phyloP scores from a whole-genome alignment of 1,140 invertebrate species.

The Teleopsis dalmanni region DNA sequence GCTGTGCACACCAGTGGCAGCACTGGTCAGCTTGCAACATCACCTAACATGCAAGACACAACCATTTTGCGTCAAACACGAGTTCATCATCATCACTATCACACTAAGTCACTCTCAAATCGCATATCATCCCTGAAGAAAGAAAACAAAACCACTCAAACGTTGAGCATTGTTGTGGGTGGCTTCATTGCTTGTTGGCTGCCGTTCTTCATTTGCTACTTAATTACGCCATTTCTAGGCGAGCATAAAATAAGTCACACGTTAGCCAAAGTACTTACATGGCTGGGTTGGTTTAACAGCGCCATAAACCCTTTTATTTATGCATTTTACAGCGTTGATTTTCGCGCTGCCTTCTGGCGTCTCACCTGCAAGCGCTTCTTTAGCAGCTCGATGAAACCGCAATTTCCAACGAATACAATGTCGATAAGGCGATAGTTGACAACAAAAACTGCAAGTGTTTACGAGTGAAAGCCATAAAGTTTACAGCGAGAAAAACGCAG shows the following conservation, averaged over 20 bases:
- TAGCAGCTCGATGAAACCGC: slow-evolving; percentile 30
- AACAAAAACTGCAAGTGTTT: neutral
- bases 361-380: slow-evolving; percentile 57
- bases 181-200: slow-evolving; percentile 87
- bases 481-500: too few relatives aligned
- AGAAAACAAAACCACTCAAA: slow-evolving; percentile 85
- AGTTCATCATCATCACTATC: slow-evolving; percentile 21
- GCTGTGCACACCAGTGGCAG: slow-evolving; percentile 14
- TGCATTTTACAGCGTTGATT: slow-evolving; percentile 80
- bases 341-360: slow-evolving; percentile 75
- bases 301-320: slow-evolving; percentile 83
- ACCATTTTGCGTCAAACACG: neutral
- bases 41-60: neutral
- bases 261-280: slow-evolving; percentile 74
- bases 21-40: slow-evolving; percentile 14
- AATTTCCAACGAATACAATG: slow-evolving; percentile 41
- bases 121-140: slow-evolving; percentile 59
- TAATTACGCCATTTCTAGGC: slow-evolving; percentile 66
- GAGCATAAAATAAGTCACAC: slow-evolving; percentile 50
- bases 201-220: slow-evolving; percentile 81
- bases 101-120: slow-evolving; percentile 38
- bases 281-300: slow-evolving; percentile 90
- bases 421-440: slow-evolving; percentile 36
- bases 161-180: slow-evolving; percentile 83
- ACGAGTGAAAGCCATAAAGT: neutral